Evolutionary conservation across 2,113 vertebrate genomes (phyloP).

Genomic region (Platysteira castanea): DNA sequence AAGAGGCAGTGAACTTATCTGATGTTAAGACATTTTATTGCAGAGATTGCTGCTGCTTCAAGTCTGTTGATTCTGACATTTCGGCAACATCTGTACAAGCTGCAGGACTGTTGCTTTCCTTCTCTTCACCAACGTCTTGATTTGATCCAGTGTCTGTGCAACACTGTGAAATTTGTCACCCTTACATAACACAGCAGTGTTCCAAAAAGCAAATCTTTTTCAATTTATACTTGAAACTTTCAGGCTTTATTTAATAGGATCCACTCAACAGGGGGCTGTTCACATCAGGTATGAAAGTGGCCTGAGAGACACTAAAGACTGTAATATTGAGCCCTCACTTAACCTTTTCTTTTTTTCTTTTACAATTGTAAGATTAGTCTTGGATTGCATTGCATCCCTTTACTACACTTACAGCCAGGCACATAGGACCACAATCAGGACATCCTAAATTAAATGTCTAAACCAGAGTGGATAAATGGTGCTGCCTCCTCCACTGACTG

Average conservation of each 20-base stretch:
- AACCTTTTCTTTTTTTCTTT: not conserved
- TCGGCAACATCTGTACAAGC: not conserved
- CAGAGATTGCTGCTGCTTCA: not conserved
- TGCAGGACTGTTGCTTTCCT: not conserved
- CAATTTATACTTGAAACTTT: not conserved
- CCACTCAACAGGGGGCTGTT: not conserved
- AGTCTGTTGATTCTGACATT: not conserved
- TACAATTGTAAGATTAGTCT: not conserved
- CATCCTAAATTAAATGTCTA: not conserved
- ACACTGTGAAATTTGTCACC: not conserved
- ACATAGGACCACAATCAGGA: not conserved
- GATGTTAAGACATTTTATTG: not conserved
- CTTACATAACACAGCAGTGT: not conserved
- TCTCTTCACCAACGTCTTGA: not conserved
- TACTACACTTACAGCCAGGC: not conserved
- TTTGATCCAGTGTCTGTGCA: not conserved
- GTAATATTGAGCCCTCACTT: not conserved
- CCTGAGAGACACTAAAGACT: not conserved
- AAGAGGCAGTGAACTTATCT: not conserved
- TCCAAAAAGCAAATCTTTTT: not conserved
- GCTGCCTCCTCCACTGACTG: not conserved
- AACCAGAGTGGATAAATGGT: not conserved
- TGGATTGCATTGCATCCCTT: not conserved
- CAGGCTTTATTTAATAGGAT: not conserved
- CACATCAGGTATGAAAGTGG: not conserved